Conservation (phyloP, 1,140 invertebrate species). For the Venustaconcha ellipsiformis region DNA sequence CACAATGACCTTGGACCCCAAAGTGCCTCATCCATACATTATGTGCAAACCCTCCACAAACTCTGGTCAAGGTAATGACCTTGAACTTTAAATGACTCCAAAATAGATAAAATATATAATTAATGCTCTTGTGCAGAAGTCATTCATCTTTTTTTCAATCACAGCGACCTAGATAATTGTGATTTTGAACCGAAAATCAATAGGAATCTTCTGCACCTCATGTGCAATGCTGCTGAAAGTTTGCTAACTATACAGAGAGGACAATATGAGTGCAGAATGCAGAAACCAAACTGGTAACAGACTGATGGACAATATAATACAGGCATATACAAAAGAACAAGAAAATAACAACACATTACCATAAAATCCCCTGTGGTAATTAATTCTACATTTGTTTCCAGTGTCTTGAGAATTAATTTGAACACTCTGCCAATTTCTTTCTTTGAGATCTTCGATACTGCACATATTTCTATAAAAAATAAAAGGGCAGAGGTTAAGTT, state of each 20-base stretch:
- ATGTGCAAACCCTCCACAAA: too few species aligned
- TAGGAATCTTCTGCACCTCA: too few species aligned
- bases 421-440: conserved; percentile 99
- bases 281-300: not conserved
- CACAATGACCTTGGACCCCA: too few species aligned
- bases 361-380: conserved; percentile 99
- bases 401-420: conserved; percentile 91
- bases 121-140: not conserved
- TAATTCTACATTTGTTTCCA: conserved; percentile 95
- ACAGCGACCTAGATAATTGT: too few species aligned
- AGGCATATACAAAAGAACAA: not conserved
- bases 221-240: not conserved
- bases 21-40: too few species aligned
- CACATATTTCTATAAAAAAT: conserved; percentile 87
- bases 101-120: too few species aligned
- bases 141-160: too few species aligned
- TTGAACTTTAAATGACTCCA: too few species aligned
- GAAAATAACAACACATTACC: conserved; percentile 51
- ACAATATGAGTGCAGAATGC: not conserved
- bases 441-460: conserved; percentile 98
- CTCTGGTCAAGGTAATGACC: too few species aligned
- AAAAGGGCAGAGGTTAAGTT: too few species aligned
- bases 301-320: not conserved
- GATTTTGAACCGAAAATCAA: too few species aligned
- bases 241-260: not conserved